Conservation (phyloP, 2,113 vertebrate genomes). For the Corythornis vintsioides region DNA sequence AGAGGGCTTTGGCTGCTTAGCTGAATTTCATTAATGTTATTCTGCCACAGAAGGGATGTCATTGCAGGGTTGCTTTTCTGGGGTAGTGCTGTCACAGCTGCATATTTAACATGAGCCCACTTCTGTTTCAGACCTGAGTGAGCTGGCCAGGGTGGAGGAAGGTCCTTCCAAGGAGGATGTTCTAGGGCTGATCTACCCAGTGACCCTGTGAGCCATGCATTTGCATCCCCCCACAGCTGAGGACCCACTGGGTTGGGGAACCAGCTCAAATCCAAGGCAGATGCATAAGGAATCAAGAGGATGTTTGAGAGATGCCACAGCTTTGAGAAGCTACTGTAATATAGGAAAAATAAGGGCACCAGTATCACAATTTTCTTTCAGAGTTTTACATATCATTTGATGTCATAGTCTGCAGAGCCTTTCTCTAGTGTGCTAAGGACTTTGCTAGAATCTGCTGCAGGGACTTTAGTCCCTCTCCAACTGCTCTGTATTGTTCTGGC, state of each 20-base stretch:
- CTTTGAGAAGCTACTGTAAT: neutral
- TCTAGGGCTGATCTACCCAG: neutral
- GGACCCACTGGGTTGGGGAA: neutral
- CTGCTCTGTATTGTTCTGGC: neutral
- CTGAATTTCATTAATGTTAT: neutral
- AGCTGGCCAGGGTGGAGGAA: neutral
- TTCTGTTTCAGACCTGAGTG: neutral
- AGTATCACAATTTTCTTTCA: neutral
- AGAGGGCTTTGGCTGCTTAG: neutral
- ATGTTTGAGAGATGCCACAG: neutral
- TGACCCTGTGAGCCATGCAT: rapidly evolving
- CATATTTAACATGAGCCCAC: rapidly evolving
- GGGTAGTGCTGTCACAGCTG: neutral
- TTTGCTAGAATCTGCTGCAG: neutral
- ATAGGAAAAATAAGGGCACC: neutral
- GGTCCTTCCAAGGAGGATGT: neutral
- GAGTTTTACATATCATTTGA: neutral
- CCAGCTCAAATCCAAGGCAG: neutral
- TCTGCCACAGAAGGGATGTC: neutral
- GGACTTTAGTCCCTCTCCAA: neutral
- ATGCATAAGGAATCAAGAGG: neutral
- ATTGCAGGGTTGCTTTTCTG: neutral
- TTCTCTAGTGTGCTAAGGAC: neutral
- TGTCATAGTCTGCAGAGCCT: neutral
- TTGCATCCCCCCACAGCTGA: neutral